These are phyloP conservation scores for Mesoligia furuncula DNA, from an alignment of 2,888 invertebrate genomes.

Conservation along the genomic window DNA sequence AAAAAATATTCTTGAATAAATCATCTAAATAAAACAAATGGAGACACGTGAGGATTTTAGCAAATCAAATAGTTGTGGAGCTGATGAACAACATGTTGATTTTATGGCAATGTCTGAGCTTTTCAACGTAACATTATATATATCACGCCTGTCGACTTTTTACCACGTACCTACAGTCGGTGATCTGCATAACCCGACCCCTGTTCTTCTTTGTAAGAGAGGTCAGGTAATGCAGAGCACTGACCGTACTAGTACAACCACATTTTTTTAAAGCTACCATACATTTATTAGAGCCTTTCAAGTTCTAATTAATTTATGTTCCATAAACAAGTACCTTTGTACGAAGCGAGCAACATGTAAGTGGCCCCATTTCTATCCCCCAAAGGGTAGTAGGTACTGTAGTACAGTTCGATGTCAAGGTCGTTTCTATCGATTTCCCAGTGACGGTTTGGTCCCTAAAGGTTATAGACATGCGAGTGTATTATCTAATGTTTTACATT, in stretches of 20 bases:
- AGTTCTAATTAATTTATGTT: constrained; percentile 23
- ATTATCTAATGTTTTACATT: constrained; percentile 29
- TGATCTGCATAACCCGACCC: too few relatives aligned
- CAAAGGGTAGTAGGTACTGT: constrained; percentile 18
- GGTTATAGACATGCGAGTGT: constrained; percentile 34
- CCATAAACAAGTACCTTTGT: constrained; percentile 10
- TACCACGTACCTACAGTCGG: too few relatives aligned
- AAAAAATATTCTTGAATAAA: background rate
- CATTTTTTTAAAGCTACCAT: background rate
- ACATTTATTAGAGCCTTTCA: background rate
- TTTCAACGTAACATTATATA: background rate
- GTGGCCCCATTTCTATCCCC: constrained; percentile 17
- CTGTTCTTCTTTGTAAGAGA: too few relatives aligned
- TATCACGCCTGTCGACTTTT: too few relatives aligned
- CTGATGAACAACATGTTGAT: background rate
- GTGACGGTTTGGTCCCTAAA: constrained; percentile 31
- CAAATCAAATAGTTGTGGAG: background rate
- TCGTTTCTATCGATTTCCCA: constrained; percentile 33
- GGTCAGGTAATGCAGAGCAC: too few relatives aligned
- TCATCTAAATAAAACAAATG: background rate
- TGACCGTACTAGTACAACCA: background rate
- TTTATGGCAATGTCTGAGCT: background rate
- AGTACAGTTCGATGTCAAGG: constrained; percentile 41
- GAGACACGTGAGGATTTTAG: background rate
- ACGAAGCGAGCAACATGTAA: background rate